Conservation (phyloP, 1,140 invertebrate species). For the Leptestheria dahalacensis region DNA sequence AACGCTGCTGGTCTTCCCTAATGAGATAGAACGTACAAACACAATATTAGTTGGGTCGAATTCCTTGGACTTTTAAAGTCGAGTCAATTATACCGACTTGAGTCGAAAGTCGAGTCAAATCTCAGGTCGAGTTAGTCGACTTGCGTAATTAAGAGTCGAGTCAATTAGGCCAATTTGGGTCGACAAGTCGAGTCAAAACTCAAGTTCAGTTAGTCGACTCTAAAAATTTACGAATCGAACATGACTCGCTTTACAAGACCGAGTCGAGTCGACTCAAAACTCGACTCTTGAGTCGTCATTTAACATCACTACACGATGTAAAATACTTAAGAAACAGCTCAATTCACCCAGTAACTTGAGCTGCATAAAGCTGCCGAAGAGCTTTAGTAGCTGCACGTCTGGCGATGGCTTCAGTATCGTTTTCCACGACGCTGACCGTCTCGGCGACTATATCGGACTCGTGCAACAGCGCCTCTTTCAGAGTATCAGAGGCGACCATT, state of each 20-base stretch:
- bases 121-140: too few relatives aligned
- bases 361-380: conserved; percentile 45
- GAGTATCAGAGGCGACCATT: conserved; percentile 40
- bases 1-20: conserved; percentile 21
- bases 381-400: conserved; percentile 49
- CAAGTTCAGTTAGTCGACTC: too few relatives aligned
- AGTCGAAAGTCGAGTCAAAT: too few relatives aligned
- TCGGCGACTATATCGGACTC: background rate
- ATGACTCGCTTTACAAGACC: too few relatives aligned
- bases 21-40: background rate
- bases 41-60: background rate
- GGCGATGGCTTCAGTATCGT: conserved; percentile 56
- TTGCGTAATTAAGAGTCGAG: too few relatives aligned
- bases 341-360: conserved; percentile 44
- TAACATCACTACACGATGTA: background rate
- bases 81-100: conserved; percentile 6
- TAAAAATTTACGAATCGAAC: too few relatives aligned
- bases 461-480: conserved; percentile 44
- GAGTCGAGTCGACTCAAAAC: too few relatives aligned
- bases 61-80: background rate
- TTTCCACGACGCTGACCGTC: conserved; percentile 36
- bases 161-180: too few relatives aligned
- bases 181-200: too few relatives aligned
- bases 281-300: too few relatives aligned
- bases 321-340: too few relatives aligned